Evolutionary conservation across 2,888 invertebrate species (phyloP).

Genomic region (Mythimna impura): DNA sequence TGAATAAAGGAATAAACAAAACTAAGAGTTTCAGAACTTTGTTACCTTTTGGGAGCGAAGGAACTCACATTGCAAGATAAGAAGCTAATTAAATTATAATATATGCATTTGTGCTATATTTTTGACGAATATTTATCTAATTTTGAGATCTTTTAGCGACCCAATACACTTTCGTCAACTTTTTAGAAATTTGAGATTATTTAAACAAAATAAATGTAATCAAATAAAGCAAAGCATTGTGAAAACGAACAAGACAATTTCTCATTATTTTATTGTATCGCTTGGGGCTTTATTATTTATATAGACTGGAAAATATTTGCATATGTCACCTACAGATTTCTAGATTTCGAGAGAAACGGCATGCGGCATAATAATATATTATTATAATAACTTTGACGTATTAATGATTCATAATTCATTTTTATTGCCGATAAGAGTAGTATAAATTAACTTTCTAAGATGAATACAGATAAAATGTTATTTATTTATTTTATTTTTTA

Average conservation of each 20-base stretch:
- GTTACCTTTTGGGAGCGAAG: neutral
- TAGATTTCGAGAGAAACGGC: conserved; percentile 19
- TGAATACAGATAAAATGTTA: neutral
- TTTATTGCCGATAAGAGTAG: conserved; percentile 17
- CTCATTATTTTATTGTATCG: conserved; percentile 3
- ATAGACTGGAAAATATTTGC: conserved; percentile 20
- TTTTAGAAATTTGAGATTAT: too few relatives aligned
- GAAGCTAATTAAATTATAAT: neutral
- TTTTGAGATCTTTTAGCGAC: neutral
- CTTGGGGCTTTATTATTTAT: neutral
- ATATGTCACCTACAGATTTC: conserved; percentile 9
- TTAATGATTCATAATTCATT: conserved; percentile 16
- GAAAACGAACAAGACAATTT: neutral
- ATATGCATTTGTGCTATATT: neutral
- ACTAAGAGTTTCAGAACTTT: neutral
- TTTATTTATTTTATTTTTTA: conserved; percentile 2
- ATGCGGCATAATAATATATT: conserved; percentile 2
- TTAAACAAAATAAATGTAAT: neutral
- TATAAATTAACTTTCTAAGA: conserved; percentile 42
- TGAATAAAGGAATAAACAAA: neutral
- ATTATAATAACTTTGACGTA: conserved; percentile 7
- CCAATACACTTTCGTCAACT: neutral
- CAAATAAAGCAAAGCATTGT: neutral
- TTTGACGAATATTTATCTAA: neutral
- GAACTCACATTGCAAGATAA: neutral